Percentiles rank a stretch among this genome's conserved stretches.
phyloP scores from a whole-genome alignment of 2,888 invertebrate genomes.

The Cheilosia scutellata region DNA sequence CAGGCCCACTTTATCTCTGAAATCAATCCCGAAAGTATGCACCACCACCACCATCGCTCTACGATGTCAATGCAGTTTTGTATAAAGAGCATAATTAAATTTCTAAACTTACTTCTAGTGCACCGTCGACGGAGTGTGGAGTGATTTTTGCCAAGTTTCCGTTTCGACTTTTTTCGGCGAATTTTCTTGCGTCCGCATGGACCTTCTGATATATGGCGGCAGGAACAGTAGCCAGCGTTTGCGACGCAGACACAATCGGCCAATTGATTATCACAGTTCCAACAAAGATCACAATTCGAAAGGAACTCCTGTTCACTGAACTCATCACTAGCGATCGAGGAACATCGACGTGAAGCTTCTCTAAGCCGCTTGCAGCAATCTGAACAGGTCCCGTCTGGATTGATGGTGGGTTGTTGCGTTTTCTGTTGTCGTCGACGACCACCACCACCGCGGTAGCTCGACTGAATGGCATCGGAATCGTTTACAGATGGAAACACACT shows the following conservation, averaged over 20 bases:
- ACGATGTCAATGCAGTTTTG: neutral
- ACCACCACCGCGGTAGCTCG: slow-evolving; percentile 27
- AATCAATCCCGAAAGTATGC: slow-evolving; percentile 17
- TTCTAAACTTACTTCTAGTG: slow-evolving; percentile 75
- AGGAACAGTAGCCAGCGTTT: slow-evolving; percentile 55
- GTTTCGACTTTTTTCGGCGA: slow-evolving; percentile 77
- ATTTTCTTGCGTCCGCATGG: slow-evolving; percentile 75
- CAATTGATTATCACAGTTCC: slow-evolving; percentile 78
- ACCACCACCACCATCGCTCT: neutral
- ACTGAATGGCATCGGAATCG: slow-evolving; percentile 57
- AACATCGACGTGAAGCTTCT: slow-evolving; percentile 63
- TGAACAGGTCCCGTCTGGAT: slow-evolving; percentile 73
- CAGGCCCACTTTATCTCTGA: slow-evolving; percentile 29
- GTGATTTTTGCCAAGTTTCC: slow-evolving; percentile 78
- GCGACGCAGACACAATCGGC: slow-evolving; percentile 76
- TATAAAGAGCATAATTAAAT: slow-evolving; percentile 29
- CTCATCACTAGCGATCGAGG: slow-evolving; percentile 77
- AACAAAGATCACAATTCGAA: slow-evolving; percentile 78
- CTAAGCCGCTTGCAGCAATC: slow-evolving; percentile 70
- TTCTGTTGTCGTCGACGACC: slow-evolving; percentile 49
- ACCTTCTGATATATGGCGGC: slow-evolving; percentile 59
- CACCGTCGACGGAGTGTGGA: slow-evolving; percentile 77
- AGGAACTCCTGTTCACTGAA: slow-evolving; percentile 78
- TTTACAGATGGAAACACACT: slow-evolving; percentile 77
- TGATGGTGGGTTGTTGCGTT: slow-evolving; percentile 30